Base-by-base conservation (phyloP, 2,113 vertebrate genomes). In the Gallinago media region DNA sequence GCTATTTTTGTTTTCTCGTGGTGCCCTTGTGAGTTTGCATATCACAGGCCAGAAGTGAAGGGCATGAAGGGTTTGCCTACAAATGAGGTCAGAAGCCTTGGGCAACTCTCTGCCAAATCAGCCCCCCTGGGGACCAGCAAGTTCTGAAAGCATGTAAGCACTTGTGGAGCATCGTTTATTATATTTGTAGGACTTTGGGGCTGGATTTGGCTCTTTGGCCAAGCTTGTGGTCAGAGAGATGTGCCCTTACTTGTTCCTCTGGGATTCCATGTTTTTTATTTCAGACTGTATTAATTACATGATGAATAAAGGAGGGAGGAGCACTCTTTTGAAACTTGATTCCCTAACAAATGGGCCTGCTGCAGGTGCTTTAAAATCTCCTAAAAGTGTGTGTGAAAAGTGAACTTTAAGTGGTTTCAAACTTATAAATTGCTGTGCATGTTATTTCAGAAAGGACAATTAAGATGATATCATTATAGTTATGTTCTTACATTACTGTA, bases 81-180 rank as follows among this genome's bases (percentile, higher is more conserved):
- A 74, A 66, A 52, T 58, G 46, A 61, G 26, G 14, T 54, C n/a
- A 74, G 59, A 73, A 84, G 25, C 14, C 20, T 36, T 47, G 11
- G 47, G 55, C 0, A 0, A 15, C 9, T 77, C 46, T 78, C 5
- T 68, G 40, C 81, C 34, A 49, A 63, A 31, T 32, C 52, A 59
- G 32, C 3, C 15, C 11, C 3, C 6, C 55, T 9, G 2, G 17
- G 15, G 40, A 74, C 40, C 1, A 0, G 1, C 17, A 67, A 34
- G 18, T 55, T 80, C 58, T 55, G 59, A 55, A 65, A 68, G 38
- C n/a, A 22, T 1, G 0, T 16, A 11, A 44, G 17, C 17, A 26
- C 0, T 0, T 0, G 0, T 38, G n/a, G 2, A 38, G 23, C 31
- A 29, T 29, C 52, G 9, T 29, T 54, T 54, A 54, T 54, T 54